phyloP scores from a whole-genome alignment of 2,113 vertebrate species.

The Castor canadensis region DNA sequence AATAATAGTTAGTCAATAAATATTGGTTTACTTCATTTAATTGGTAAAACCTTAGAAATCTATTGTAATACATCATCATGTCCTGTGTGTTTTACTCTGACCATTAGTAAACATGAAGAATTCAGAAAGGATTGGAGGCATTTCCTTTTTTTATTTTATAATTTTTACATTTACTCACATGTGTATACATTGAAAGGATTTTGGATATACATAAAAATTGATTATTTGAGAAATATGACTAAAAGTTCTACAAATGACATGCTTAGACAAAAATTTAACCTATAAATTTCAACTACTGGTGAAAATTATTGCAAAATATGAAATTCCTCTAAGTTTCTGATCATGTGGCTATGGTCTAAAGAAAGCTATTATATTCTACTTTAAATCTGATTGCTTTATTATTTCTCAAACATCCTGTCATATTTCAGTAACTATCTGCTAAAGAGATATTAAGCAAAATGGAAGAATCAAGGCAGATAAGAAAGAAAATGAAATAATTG shows the following conservation, averaged over 20 bases:
- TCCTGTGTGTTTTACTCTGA: neutral
- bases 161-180: too few species aligned
- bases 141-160: too few species aligned
- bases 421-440: constrained; percentile 25
- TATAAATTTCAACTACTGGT: neutral
- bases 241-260: neutral
- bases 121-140: neutral
- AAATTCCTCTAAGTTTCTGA: neutral
- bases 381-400: constrained; percentile 31
- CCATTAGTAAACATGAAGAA: neutral
- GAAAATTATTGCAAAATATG: neutral
- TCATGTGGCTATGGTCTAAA: neutral
- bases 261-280: neutral
- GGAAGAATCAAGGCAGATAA: neutral
- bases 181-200: too few species aligned
- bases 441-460: constrained; percentile 1
- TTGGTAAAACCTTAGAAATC: neutral
- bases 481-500: constrained; percentile 20
- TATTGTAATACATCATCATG: neutral
- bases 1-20: neutral
- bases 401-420: constrained; percentile 7
- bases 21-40: neutral
- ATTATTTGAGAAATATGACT: neutral
- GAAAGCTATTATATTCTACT: constrained; percentile 1
- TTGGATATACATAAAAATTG: too few species aligned